Evolutionary conservation across 1,140 invertebrate genomes (phyloP).

Genomic region (Antheraea pernyi): DNA sequence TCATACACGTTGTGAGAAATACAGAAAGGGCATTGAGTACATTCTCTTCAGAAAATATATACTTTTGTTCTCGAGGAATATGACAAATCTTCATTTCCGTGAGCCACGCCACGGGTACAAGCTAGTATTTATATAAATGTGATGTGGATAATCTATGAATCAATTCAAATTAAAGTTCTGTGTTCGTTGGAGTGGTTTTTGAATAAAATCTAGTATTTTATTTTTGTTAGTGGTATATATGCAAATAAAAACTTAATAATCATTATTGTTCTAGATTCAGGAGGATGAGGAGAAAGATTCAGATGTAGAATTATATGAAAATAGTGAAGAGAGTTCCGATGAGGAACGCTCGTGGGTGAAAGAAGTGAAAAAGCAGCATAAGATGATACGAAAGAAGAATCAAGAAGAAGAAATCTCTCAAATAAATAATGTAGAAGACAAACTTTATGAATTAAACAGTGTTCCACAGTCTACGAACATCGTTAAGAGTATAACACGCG

Average conservation of each 20-base stretch:
- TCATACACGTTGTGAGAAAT: too few relatives aligned
- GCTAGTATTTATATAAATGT: too few relatives aligned
- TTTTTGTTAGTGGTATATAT: too few relatives aligned
- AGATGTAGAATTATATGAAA: conserved; percentile 69
- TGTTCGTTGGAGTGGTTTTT: too few relatives aligned
- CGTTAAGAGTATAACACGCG: conserved; percentile 55
- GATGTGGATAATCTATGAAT: too few relatives aligned
- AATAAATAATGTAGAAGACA: conserved; percentile 35
- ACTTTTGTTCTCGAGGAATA: too few relatives aligned
- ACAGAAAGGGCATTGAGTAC: too few relatives aligned
- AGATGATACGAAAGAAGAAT: conserved; percentile 69
- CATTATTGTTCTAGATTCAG: conserved; percentile 43
- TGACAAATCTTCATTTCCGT: too few relatives aligned
- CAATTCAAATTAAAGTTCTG: too few relatives aligned
- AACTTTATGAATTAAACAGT: conserved; percentile 39
- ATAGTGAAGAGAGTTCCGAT: conserved; percentile 82
- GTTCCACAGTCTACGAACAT: conserved; percentile 43
- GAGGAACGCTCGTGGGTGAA: conserved; percentile 89
- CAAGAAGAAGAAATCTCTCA: conserved; percentile 44
- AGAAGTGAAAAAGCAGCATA: conserved; percentile 88
- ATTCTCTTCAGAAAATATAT: too few relatives aligned
- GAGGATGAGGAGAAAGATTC: conserved; percentile 66
- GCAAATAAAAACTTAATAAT: background rate
- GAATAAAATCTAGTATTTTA: too few relatives aligned
- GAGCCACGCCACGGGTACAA: too few relatives aligned